Conservation (phyloP, 2,888 invertebrate genomes). For the Thera britannica region DNA sequence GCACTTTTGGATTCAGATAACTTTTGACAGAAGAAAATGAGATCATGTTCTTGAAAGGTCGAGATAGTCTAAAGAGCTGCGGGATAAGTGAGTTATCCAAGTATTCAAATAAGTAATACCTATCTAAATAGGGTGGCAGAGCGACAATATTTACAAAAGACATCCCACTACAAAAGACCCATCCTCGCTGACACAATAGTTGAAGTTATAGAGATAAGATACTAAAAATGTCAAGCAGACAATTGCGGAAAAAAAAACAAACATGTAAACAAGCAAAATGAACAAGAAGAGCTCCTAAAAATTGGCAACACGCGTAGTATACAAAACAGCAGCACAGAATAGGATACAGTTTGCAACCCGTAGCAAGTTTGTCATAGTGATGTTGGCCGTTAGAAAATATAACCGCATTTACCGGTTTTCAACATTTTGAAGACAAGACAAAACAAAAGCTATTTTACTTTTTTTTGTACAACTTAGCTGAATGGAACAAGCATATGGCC, state of each 20-base stretch:
- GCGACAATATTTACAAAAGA: conserved; percentile 25
- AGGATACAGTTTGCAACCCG: conserved; percentile 3
- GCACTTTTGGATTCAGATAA: background rate
- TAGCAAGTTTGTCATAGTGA: conserved; percentile 27
- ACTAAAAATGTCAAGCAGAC: conserved; percentile 26
- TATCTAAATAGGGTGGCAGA: conserved; percentile 14
- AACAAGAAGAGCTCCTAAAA: conserved; percentile 28
- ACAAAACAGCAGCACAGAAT: conserved; percentile 18
- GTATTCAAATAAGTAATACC: conserved; percentile 9
- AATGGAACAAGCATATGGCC: too few relatives aligned
- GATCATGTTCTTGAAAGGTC: conserved; percentile 2
- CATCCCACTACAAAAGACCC: conserved; percentile 21
- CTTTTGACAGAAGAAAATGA: background rate
- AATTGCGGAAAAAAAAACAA: conserved; percentile 18
- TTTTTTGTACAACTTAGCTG: too few relatives aligned
- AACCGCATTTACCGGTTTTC: background rate
- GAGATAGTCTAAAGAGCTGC: conserved; percentile 10
- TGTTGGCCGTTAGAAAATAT: conserved; percentile 41
- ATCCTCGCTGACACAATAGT: conserved; percentile 21
- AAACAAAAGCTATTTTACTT: background rate
- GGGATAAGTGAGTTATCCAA: conserved; percentile 12
- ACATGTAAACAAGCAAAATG: conserved; percentile 28
- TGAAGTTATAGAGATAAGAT: conserved; percentile 24
- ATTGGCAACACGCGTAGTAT: conserved; percentile 35
- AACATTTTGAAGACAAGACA: background rate